Conservation (phyloP, 2,113 vertebrate species). For the Tachysurus vachellii region DNA sequence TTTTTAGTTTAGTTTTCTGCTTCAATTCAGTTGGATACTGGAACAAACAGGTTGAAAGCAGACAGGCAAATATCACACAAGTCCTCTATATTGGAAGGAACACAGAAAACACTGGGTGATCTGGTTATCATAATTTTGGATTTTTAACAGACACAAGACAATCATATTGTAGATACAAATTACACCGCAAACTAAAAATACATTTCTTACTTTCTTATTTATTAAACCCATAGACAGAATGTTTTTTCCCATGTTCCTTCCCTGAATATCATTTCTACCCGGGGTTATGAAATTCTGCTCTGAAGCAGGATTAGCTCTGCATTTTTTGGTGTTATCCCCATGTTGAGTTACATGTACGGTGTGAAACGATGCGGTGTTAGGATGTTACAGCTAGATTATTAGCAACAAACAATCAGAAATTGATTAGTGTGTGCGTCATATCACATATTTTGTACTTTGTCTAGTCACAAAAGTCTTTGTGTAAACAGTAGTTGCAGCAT, state of each 20-base stretch:
- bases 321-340: too few relatives aligned
- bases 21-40: background rate
- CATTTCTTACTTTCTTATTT: background rate
- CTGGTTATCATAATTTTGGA: background rate
- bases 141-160: background rate
- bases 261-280: background rate
- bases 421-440: too few relatives aligned
- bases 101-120: background rate
- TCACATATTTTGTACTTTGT: too few relatives aligned
- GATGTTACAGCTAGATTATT: too few relatives aligned
- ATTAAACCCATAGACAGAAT: background rate
- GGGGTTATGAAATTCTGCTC: too few relatives aligned
- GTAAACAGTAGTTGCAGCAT: too few relatives aligned
- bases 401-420: too few relatives aligned
- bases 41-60: constrained; percentile 29
- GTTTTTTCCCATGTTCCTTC: background rate
- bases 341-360: too few relatives aligned
- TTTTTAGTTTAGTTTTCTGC: background rate
- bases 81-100: background rate
- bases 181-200: background rate
- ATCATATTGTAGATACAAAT: background rate
- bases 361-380: too few relatives aligned
- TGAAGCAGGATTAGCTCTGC: too few relatives aligned
- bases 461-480: too few relatives aligned
- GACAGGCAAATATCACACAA: constrained; percentile 15